Evolutionary conservation across 2,113 vertebrate genomes (phyloP), one percentile per base, ranked within the genome.

Genomic region (Rhabdomys dilectus): DNA sequence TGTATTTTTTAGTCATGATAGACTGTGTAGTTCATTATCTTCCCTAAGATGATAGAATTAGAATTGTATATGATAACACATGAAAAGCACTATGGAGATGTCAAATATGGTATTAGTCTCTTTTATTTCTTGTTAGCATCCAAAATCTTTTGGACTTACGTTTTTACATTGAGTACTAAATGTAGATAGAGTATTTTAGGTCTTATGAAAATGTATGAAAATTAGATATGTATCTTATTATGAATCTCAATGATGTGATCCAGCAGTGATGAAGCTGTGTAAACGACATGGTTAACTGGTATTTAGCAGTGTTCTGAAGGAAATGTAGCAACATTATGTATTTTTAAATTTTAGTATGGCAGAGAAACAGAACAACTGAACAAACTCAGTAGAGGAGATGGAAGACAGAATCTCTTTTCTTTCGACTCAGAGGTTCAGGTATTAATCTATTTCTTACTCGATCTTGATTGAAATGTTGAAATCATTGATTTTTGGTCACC

Each of bases 321-420:
- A 89, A 94, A 26, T 89, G 29, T 86, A 91, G 17, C 60, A 80
- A 91, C 80, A 21, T 72, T 94, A 45, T 21, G 26, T 78, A 21
- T 81, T 94, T 94, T 95, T 75, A 17, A 39, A 96, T 98, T 97
- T 97, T 98, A 99, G 99, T 99, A 99, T 0, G 99, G 99, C 96
- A 99, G 99, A 98, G 99, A 99, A 98, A 99, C 99, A 1, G 99
- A 99, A 92, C 99, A 99, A 96, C 98, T 99, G 93, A 99, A 99
- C 98, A 99, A 99, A 98, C 98, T 99, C 93, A 99, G 99, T 98
- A 99, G 99, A 97, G 99, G 99, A 17, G 99, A 99, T 78, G 99
- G 99, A 97, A 99, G 99, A 97, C 99, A 99, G 96, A 99, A 99
- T 97, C 99, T 99, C 85, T 99, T 99, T 97, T 99, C 99, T 81